These are phyloP conservation scores for Ctenochaetus hawaiiensis DNA, from an alignment of 2,797 vertebrate genomes.

Conservation along the genomic window DNA sequence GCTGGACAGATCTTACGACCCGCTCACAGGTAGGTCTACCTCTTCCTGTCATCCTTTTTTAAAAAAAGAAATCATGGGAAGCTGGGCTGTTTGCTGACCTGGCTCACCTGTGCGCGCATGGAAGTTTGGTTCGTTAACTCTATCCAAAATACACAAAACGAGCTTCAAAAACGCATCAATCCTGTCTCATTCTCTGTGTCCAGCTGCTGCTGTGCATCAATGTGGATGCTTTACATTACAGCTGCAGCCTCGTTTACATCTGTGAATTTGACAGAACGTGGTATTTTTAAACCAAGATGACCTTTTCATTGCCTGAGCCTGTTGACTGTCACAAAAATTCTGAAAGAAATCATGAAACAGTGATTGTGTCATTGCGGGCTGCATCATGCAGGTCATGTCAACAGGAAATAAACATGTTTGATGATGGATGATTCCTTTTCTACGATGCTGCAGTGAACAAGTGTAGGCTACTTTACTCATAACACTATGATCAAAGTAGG, in stretches of 20 bases:
- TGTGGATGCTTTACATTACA: not conserved
- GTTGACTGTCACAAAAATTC: not conserved
- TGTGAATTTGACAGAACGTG: not conserved
- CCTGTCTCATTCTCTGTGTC: not conserved
- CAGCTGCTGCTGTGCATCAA: not conserved
- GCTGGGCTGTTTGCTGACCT: slow-evolving; percentile 45
- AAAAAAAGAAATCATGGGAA: not conserved
- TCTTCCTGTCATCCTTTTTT: not conserved
- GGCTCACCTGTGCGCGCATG: not conserved
- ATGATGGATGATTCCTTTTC: too few species aligned
- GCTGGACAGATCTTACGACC: slow-evolving; percentile 82
- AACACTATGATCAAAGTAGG: too few species aligned
- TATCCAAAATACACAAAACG: not conserved
- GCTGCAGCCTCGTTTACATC: not conserved
- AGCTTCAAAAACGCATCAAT: not conserved
- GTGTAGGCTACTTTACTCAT: too few species aligned
- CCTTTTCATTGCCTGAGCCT: not conserved
- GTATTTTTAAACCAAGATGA: slow-evolving; percentile 1
- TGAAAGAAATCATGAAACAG: too few species aligned
- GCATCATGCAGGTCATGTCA: not conserved
- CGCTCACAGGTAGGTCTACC: slow-evolving; percentile 75
- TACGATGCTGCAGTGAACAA: too few species aligned
- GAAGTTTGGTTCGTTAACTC: slow-evolving; percentile 9
- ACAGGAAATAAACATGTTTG: not conserved
- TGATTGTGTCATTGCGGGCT: too few species aligned